phyloP scores from a whole-genome alignment of 2,888 invertebrate genomes.

The Teleogryllus oceanicus region DNA sequence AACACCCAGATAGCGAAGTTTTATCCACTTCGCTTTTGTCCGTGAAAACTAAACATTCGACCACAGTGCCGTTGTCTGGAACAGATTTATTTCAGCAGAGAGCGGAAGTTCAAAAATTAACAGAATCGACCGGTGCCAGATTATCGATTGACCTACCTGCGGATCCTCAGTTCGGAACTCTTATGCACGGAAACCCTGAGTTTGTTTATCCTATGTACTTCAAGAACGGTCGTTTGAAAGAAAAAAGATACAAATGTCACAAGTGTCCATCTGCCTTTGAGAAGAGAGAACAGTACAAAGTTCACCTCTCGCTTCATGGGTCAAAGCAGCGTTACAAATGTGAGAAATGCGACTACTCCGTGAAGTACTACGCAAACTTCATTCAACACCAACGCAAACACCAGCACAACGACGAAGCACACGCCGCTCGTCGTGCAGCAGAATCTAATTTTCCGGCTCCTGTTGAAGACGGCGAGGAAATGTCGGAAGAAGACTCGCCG shows the following conservation, averaged over 20 bases:
- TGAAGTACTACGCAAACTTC: slow-evolving; percentile 80
- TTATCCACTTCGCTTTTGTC: not conserved
- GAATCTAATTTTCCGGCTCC: not conserved
- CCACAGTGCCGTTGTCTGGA: slow-evolving; percentile 59
- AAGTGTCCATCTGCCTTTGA: slow-evolving; percentile 87
- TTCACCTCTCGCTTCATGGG: slow-evolving; percentile 77
- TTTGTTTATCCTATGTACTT: slow-evolving; percentile 72
- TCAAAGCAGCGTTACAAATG: slow-evolving; percentile 79
- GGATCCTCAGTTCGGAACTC: slow-evolving; percentile 64
- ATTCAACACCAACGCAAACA: slow-evolving; percentile 80
- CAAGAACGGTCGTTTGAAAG: slow-evolving; percentile 70
- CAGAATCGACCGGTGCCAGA: not conserved
- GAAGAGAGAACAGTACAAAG: slow-evolving; percentile 78
- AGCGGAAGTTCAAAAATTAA: slow-evolving; percentile 51
- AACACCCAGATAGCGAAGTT: slow-evolving; percentile 31
- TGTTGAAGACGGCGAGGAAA: slow-evolving; percentile 33
- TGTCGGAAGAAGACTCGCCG: slow-evolving; percentile 32
- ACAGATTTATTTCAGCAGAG: slow-evolving; percentile 64
- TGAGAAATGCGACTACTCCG: slow-evolving; percentile 81
- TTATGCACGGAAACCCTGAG: slow-evolving; percentile 72
- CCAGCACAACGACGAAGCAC: slow-evolving; percentile 65
- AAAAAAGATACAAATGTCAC: slow-evolving; percentile 76
- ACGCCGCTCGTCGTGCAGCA: slow-evolving; percentile 52
- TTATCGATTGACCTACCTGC: slow-evolving; percentile 48
- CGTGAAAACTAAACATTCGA: slow-evolving; percentile 41